Percentiles rank a stretch among this genome's conserved stretches.
Evolutionary conservation across 2,797 vertebrate genomes (phyloP).

Genomic region (Microctenopoma lineatum): DNA sequence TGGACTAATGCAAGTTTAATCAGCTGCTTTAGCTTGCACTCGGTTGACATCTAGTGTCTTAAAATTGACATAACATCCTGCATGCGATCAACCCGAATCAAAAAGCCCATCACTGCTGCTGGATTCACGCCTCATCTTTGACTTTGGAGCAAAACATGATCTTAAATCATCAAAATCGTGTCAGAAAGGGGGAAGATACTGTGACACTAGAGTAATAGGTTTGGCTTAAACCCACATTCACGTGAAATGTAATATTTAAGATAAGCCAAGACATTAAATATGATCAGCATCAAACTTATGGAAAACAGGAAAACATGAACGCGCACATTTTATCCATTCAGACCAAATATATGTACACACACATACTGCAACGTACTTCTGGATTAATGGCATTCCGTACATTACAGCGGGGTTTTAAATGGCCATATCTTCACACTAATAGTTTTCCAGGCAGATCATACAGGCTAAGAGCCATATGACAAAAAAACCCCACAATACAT

Average conservation of each 20-base stretch:
- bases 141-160: constrained; percentile 18
- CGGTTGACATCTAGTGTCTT: constrained; percentile 76
- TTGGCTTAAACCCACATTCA: neutral
- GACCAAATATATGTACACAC: neutral
- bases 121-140: constrained; percentile 9
- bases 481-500: constrained; percentile 19
- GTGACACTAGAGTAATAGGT: neutral
- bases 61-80: constrained; percentile 32
- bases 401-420: constrained; percentile 17
- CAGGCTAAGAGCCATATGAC: neutral
- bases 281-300: constrained; percentile 26
- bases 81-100: neutral
- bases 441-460: constrained; percentile 36
- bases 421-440: constrained; percentile 33
- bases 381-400: constrained; percentile 24
- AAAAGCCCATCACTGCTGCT: constrained; percentile 27
- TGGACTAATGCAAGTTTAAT: constrained; percentile 59
- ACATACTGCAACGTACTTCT: constrained; percentile 11
- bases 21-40: constrained; percentile 61
- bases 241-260: neutral
- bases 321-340: constrained; percentile 1
- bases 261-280: constrained; percentile 1
- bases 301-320: constrained; percentile 5
- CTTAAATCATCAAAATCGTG: constrained; percentile 2
- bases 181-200: neutral